Evolutionary conservation across 2,797 vertebrate species (phyloP).

Genomic region (Ptychadena robeensis): DNA sequence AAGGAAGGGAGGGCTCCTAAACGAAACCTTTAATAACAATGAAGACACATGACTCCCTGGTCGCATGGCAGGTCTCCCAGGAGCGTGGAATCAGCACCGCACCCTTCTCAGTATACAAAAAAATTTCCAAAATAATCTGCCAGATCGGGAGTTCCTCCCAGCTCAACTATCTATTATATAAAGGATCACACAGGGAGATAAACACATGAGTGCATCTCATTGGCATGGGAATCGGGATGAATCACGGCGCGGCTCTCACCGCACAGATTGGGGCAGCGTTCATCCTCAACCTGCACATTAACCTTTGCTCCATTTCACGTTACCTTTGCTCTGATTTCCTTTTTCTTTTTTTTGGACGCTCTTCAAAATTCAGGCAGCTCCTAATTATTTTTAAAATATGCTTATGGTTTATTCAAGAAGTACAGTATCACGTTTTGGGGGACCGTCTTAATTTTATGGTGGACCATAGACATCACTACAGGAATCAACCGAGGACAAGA

Average conservation of each 20-base stretch:
- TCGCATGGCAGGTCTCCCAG: not conserved
- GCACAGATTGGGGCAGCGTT: not conserved
- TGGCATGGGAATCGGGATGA: not conserved
- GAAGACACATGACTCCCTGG: not conserved
- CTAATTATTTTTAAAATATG: no score
- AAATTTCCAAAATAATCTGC: not conserved
- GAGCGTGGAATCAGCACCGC: conserved; percentile 5
- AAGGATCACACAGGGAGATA: conserved; percentile 11
- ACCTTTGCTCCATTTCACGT: not conserved
- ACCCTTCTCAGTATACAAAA: not conserved
- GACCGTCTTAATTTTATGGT: no score
- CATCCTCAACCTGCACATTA: not conserved
- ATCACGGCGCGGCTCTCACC: not conserved
- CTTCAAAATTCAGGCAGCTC: no score
- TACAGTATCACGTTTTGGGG: no score
- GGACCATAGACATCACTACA: no score
- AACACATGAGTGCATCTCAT: conserved; percentile 1
- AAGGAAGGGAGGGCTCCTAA: not conserved
- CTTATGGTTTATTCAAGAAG: no score
- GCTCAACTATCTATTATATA: not conserved
- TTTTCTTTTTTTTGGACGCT: no score
- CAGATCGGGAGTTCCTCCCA: conserved; percentile 6
- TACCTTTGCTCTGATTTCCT: not conserved
- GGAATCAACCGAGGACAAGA: no score
- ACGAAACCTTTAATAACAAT: not conserved